These are phyloP conservation scores for Odiellus spinosus DNA, from an alignment of 2,888 invertebrate species.

Conservation along the genomic window DNA sequence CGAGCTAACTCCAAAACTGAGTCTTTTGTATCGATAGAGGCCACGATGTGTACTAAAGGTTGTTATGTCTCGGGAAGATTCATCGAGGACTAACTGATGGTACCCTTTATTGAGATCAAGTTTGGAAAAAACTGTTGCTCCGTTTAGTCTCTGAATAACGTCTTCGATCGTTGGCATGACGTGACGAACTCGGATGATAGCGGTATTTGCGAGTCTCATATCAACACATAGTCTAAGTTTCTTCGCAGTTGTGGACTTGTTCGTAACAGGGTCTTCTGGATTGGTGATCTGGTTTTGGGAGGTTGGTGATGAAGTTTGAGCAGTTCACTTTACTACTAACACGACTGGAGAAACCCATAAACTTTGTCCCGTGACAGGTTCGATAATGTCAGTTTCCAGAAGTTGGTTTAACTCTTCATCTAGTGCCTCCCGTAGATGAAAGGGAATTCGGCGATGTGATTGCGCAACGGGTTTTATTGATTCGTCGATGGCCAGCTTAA, in stretches of 20 bases:
- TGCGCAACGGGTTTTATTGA: conserved; percentile 12
- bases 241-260: no score
- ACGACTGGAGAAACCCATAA: not conserved
- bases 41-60: conserved; percentile 28
- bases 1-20: not conserved
- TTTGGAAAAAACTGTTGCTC: conserved; percentile 20
- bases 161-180: not conserved
- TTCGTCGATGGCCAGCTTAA: conserved; percentile 9
- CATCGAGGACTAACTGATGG: conserved; percentile 27
- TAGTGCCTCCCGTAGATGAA: conserved; percentile 16
- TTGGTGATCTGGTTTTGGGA: no score
- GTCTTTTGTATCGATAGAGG: conserved; percentile 22
- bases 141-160: conserved; percentile 1
- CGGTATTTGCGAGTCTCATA: not conserved
- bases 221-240: not conserved
- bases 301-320: no score
- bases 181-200: not conserved
- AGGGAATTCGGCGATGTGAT: conserved; percentile 16
- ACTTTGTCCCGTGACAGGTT: not conserved
- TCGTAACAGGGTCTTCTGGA: no score
- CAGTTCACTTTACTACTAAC: not conserved
- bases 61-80: conserved; percentile 25
- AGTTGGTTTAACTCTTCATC: not conserved
- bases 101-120: conserved; percentile 27
- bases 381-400: not conserved